Conservation (phyloP, 2,113 vertebrate genomes). For the Grantiella picta region DNA sequence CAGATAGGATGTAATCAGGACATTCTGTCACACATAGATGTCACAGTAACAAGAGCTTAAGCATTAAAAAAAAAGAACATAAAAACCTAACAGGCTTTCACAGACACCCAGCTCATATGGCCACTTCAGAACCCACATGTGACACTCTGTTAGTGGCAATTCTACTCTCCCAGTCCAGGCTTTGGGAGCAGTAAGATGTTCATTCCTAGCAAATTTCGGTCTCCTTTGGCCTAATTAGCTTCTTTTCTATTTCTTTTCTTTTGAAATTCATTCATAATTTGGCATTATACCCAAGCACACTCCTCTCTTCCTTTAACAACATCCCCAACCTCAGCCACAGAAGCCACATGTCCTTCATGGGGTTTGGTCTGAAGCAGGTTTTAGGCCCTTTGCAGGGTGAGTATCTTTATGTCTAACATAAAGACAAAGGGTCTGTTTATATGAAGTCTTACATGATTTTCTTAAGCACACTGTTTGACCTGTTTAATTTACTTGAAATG, state of each 20-base stretch:
- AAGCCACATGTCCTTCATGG: neutral
- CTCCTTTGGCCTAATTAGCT: neutral
- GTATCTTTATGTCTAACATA: neutral
- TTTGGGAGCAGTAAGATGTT: neutral
- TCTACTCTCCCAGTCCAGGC: neutral
- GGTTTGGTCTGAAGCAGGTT: neutral
- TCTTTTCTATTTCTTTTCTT: neutral
- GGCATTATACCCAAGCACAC: neutral
- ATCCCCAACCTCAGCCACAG: neutral
- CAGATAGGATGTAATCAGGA: neutral
- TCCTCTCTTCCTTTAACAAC: neutral
- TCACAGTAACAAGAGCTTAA: neutral
- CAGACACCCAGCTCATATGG: neutral
- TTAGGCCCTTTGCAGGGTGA: neutral
- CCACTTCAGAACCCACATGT: fast-evolving
- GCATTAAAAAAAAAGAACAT: neutral
- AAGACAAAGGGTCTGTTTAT: neutral
- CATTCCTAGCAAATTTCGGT: neutral
- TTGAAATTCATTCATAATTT: neutral
- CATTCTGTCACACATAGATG: neutral
- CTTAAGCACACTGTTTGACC: neutral
- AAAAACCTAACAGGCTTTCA: neutral
- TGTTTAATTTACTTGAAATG: neutral
- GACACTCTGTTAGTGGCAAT: neutral
- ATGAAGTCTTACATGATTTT: neutral